Evolutionary conservation across 1,140 invertebrate species (phyloP).

Genomic region (Drosophila auraria): DNA sequence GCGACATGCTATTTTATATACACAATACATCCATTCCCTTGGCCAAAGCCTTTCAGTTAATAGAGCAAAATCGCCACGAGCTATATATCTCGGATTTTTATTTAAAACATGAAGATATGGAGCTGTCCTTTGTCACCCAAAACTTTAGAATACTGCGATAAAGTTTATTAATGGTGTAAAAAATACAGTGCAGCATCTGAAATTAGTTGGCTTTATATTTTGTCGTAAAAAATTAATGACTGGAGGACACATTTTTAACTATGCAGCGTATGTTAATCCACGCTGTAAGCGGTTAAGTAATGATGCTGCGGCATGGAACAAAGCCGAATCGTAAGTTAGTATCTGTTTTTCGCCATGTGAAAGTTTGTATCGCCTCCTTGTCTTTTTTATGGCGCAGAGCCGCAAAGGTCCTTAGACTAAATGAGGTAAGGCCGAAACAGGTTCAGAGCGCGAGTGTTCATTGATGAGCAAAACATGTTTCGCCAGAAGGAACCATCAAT

Average conservation of each 20-base stretch:
- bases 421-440: slow-evolving; percentile 38
- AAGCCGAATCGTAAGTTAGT: slow-evolving; percentile 39
- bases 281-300: slow-evolving; percentile 26
- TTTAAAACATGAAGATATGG: slow-evolving; percentile 29
- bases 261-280: slow-evolving; percentile 15
- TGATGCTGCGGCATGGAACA: slow-evolving; percentile 37
- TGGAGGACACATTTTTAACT: background rate
- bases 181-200: slow-evolving; percentile 3
- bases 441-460: slow-evolving; percentile 37
- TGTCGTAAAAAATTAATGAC: slow-evolving; percentile 28
- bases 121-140: slow-evolving; percentile 23
- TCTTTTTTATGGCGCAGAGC: slow-evolving; percentile 24
- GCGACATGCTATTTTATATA: slow-evolving; percentile 25
- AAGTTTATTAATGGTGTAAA: background rate
- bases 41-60: slow-evolving; percentile 14
- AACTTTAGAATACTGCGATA: slow-evolving; percentile 27
- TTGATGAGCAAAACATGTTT: slow-evolving; percentile 61
- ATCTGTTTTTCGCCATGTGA: slow-evolving; percentile 30
- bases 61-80: slow-evolving; percentile 13
- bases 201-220: slow-evolving; percentile 14
- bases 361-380: slow-evolving; percentile 45
- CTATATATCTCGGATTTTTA: slow-evolving; percentile 30
- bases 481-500: slow-evolving; percentile 55
- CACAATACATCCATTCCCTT: slow-evolving; percentile 3
- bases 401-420: slow-evolving; percentile 42